phyloP scores from a whole-genome alignment of 2,888 invertebrate species.

The Drosophila paranaensis region DNA sequence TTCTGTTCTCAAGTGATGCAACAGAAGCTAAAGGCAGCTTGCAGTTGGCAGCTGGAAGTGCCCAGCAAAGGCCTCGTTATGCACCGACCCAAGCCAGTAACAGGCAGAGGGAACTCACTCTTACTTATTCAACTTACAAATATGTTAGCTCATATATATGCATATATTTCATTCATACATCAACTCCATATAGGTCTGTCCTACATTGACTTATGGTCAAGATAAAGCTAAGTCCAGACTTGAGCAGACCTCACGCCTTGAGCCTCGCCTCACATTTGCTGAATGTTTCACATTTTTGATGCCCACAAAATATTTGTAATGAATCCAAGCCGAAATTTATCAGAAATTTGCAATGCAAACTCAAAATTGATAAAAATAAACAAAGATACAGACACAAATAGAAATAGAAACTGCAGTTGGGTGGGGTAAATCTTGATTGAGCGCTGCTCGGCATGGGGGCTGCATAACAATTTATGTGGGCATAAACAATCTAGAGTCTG shows the following conservation, averaged over 20 bases:
- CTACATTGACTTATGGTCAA: too few relatives aligned
- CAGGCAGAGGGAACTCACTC: too few relatives aligned
- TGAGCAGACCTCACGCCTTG: neutral
- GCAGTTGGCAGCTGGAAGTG: too few relatives aligned
- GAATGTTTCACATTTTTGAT: neutral
- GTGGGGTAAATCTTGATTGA: neutral
- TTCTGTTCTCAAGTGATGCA: neutral
- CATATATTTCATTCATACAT: too few relatives aligned
- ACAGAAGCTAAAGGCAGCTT: too few relatives aligned
- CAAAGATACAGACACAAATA: neutral
- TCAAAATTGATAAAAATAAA: neutral
- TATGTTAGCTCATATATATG: too few relatives aligned
- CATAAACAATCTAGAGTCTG: conserved; percentile 26
- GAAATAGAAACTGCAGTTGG: neutral
- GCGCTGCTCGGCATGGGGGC: neutral
- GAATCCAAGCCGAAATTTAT: neutral
- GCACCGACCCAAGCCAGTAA: too few relatives aligned
- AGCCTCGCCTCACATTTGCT: too few relatives aligned
- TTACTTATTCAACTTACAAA: too few relatives aligned
- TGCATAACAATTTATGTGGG: conserved; percentile 8
- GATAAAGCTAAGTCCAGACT: too few relatives aligned
- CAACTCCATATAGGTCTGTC: too few relatives aligned
- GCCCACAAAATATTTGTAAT: neutral
- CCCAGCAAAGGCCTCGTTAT: too few relatives aligned
- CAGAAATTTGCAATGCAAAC: neutral